phyloP scores from a whole-genome alignment of 2,113 vertebrate species.

The Larimichthys polyactis region DNA sequence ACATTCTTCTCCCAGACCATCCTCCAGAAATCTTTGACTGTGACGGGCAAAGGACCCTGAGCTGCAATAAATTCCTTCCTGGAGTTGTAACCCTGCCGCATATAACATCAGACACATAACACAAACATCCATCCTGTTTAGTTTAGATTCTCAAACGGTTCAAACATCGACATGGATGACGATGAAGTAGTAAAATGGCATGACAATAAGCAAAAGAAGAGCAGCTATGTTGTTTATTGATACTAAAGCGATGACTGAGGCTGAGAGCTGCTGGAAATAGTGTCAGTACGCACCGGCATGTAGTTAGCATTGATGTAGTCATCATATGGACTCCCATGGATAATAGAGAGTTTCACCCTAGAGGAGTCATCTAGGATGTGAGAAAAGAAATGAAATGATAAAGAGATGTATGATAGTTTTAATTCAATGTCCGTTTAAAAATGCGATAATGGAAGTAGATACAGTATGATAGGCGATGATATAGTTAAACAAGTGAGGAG shows the following conservation, averaged over 20 bases:
- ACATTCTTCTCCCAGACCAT: slow-evolving; percentile 98
- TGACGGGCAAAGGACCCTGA: slow-evolving; percentile 93
- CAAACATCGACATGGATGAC: not conserved
- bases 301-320: slow-evolving; percentile 99
- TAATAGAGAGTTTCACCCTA: slow-evolving; percentile 92
- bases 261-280: slow-evolving; percentile 7
- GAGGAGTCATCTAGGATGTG: slow-evolving; percentile 89
- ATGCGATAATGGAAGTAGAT: not conserved
- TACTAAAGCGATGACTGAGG: slow-evolving; percentile 26
- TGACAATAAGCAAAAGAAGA: slow-evolving; percentile 17
- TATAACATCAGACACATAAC: not conserved
- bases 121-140: slow-evolving; percentile 1
- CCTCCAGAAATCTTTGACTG: slow-evolving; percentile 94
- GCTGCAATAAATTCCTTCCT: slow-evolving; percentile 94
- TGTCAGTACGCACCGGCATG: slow-evolving; percentile 89
- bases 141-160: not conserved
- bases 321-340: slow-evolving; percentile 80
- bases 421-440: not conserved
- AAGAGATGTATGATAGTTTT: not conserved
- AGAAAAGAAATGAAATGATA: slow-evolving; percentile 47
- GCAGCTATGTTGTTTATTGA: not conserved
- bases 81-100: slow-evolving; percentile 90
- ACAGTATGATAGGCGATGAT: not conserved
- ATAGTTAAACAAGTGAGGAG: not conserved
- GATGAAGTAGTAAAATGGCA: not conserved